A percentile compares a stretch with the other conserved stretches of the same genome.
phyloP scores from a whole-genome alignment of 2,888 invertebrate species.

The Chirona hameri region DNA sequence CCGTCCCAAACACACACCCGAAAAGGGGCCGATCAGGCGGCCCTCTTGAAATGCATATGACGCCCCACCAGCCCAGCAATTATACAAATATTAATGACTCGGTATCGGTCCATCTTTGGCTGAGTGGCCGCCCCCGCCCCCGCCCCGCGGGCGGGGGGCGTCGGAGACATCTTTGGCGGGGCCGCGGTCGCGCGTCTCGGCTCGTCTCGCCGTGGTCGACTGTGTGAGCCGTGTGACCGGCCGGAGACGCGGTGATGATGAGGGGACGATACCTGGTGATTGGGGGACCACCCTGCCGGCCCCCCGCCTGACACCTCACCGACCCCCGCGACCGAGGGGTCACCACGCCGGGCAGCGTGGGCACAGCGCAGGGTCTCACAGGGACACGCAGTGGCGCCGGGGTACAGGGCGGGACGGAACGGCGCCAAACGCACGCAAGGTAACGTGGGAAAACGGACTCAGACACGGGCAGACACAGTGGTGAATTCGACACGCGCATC shows the following conservation, averaged over 20 bases:
- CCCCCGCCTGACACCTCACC: too few species aligned
- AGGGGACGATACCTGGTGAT: neutral
- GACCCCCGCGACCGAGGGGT: too few species aligned
- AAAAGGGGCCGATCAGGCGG: neutral
- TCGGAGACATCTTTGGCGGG: neutral
- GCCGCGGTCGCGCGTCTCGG: neutral
- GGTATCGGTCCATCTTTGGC: neutral
- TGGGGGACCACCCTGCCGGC: neutral
- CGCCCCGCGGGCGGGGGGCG: neutral
- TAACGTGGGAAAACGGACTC: too few species aligned
- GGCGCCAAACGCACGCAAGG: too few species aligned
- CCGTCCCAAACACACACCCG: neutral
- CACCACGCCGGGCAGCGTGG: too few species aligned
- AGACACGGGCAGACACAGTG: too few species aligned
- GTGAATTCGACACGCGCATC: too few species aligned
- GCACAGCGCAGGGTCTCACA: too few species aligned
- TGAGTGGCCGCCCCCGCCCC: neutral
- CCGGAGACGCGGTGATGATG: neutral
- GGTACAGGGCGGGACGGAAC: too few species aligned
- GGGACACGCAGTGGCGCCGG: too few species aligned
- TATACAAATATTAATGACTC: constrained; percentile 9
- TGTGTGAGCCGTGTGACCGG: neutral
- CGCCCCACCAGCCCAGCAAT: neutral
- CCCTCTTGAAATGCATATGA: constrained; percentile 26
- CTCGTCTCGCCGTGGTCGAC: neutral